Evolutionary conservation across 2,888 invertebrate genomes (phyloP), one percentile per base, ranked within the genome.

Genomic region (Meganola albula): DNA sequence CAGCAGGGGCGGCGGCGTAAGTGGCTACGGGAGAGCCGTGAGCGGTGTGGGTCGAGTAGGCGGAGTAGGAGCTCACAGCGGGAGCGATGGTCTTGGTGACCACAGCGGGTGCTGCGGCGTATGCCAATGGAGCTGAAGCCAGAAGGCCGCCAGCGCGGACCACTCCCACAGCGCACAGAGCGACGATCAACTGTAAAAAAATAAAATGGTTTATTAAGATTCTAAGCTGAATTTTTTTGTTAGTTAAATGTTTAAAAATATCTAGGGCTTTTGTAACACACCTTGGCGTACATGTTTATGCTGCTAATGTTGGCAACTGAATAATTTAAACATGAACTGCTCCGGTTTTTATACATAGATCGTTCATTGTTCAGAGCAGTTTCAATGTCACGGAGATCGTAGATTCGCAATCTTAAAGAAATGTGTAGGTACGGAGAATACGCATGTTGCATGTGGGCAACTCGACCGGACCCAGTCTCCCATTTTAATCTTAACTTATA

Each of bases 101-200:
- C 10, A 63, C 53, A 12, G 75, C 74, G 27, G 77, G 76, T n/a
- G 74, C 72, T 69, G 58, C 76, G 69, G 73, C 87, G 74, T 76
- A 89, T 50, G 78, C 78, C 51, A 83, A 58, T 10, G 82, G 83
- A 42, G 78, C 84, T 26, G 76, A 78, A 35, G 75, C 82, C 32
- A 72, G 63, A 35, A 90, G 66, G 43, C 86, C 68, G 46, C 91
- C 87, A 48, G 88, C 90, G 59, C 75, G 87, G 66, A 84, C 89
- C 27, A 86, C 74, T 50, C 90, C 88, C 77, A 90, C 71, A 52
- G 86, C 76, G 66, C 90, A 87, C 59, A 87, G 87, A 54, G 90
- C 75, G 45, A 89, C 72, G 68, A 90, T 76, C 57, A 89, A 67
- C 89, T 83, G 65, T 25, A 78, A 73, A 20, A 24, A 20, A 44